These are phyloP conservation scores for Augochlora pura DNA, from an alignment of 1,140 invertebrate genomes.

Conservation along the genomic window DNA sequence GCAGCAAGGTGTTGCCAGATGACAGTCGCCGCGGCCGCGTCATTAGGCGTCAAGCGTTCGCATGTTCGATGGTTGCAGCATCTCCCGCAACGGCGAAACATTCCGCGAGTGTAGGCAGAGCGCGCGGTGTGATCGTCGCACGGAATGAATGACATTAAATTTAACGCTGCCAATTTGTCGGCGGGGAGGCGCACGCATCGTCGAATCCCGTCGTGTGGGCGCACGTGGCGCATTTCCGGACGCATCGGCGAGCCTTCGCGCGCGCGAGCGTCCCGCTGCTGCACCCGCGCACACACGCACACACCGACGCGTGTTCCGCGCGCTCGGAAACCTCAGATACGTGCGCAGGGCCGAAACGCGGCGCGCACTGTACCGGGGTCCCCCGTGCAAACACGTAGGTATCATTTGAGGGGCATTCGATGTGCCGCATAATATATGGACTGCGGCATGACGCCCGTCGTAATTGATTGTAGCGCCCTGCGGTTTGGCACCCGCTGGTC, in stretches of 20 bases:
- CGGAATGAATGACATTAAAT: conserved; percentile 74
- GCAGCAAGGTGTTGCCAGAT: background rate
- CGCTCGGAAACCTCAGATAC: conserved; percentile 25
- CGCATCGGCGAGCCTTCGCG: conserved; percentile 38
- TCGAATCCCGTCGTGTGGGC: conserved; percentile 9
- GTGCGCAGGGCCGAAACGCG: conserved; percentile 45
- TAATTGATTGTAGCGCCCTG: conserved; percentile 76
- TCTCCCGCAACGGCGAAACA: conserved; percentile 17
- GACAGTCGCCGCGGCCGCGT: background rate
- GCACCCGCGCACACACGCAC: no score
- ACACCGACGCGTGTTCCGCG: no score
- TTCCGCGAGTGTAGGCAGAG: background rate
- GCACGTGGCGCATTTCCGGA: conserved; percentile 31
- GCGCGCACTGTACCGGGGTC: conserved; percentile 53
- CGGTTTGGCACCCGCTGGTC: conserved; percentile 76
- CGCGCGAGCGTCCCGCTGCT: no score
- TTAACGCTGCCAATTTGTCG: conserved; percentile 75
- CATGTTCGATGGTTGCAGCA: background rate
- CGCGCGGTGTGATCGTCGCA: conserved; percentile 8
- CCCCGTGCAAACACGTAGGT: conserved; percentile 68
- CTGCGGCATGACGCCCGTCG: conserved; percentile 70
- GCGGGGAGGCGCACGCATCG: conserved; percentile 57
- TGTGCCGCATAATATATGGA: conserved; percentile 74
- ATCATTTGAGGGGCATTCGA: conserved; percentile 74
- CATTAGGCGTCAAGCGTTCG: background rate